Base-by-base conservation (phyloP, 2,888 invertebrate species). In the Pseudococcus longispinus region DNA sequence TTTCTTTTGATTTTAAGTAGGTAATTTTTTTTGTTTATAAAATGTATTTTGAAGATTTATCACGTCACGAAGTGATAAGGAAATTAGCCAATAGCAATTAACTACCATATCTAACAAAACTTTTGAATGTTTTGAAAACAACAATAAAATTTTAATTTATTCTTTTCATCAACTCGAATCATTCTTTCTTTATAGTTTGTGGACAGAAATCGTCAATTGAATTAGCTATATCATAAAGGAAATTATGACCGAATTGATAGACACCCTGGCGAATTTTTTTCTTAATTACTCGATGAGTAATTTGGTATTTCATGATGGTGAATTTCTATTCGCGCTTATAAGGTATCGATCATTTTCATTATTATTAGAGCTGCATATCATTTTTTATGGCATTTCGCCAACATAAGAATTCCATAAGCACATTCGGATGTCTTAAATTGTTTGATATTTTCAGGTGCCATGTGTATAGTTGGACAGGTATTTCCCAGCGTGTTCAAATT, bases 391-490 rank as follows among this genome's bases (percentile, higher is more conserved):
- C 26, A 70, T 70, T 70, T 32, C 18, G 70, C 70, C 70, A 70
- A 29, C 26, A 18, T 9, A 32, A 32, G 2, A 70, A 70, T 70
- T 29, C 70, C 26, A 70, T 70, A 70, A 70, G 15, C 18, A 70
- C 29, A 70, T 70, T 70, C 70, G 70, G 29, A 70, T 70, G 70
- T 70, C 70, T 70, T 70, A 70, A 70, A 70, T 70, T 70, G 70
- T 32, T 32, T 18, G 29, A 29, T 70, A 70, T 70, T 29, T 70
- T 70, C 29, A 32, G 4, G 29, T 29, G 13, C 18, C 32, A 70
- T 70, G 70, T 26, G 70, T 23, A 23, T 8, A 20, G 23, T 13
- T 26, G 70, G 70, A 29, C 18, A 70, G 15, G 29, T 70, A 70
- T 70, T 29, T 70, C 29, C 32, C 70, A 18, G 32, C 29, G 15